Conservation (phyloP, 1,140 invertebrate genomes). For the Drosophila sucinea region DNA sequence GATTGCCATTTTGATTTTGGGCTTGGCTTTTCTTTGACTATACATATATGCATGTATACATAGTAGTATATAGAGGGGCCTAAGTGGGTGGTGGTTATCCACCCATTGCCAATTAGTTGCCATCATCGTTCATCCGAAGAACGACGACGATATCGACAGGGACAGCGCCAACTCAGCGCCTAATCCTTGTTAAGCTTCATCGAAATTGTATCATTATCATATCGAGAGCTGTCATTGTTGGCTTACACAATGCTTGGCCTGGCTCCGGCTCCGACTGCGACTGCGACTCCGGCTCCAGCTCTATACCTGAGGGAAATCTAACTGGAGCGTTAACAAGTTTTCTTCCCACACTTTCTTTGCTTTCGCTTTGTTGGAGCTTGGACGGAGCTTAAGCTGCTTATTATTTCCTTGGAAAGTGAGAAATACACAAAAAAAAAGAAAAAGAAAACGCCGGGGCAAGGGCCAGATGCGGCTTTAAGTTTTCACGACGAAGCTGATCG, state of each 20-base stretch:
- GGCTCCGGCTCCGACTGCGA: constrained; percentile 2
- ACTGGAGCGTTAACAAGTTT: constrained; percentile 72
- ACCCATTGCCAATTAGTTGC: constrained; percentile 68
- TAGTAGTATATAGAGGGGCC: no score
- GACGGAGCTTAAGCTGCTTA: constrained; percentile 70
- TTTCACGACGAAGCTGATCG: constrained; percentile 37
- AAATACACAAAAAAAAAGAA: neutral
- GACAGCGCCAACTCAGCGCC: constrained; percentile 14
- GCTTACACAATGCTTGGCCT: constrained; percentile 44
- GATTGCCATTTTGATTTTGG: constrained; percentile 39
- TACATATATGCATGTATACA: no score
- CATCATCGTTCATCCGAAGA: constrained; percentile 63
- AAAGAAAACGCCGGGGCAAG: neutral
- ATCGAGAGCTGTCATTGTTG: constrained; percentile 69
- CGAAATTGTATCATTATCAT: constrained; percentile 81
- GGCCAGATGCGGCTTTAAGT: constrained; percentile 41
- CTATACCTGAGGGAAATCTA: constrained; percentile 72
- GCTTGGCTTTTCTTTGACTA: neutral
- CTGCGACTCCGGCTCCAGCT: neutral
- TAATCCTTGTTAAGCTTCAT: constrained; percentile 75
- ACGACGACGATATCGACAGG: constrained; percentile 3
- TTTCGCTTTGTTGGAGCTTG: constrained; percentile 31
- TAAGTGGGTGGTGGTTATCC: constrained; percentile 5
- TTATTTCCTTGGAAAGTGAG: constrained; percentile 53
- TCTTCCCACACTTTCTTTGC: constrained; percentile 44